A percentile compares a stretch with the other conserved stretches of the same genome.
Evolutionary conservation across 2,113 vertebrate genomes (phyloP).

Genomic region (Neolamprologus devosi): DNA sequence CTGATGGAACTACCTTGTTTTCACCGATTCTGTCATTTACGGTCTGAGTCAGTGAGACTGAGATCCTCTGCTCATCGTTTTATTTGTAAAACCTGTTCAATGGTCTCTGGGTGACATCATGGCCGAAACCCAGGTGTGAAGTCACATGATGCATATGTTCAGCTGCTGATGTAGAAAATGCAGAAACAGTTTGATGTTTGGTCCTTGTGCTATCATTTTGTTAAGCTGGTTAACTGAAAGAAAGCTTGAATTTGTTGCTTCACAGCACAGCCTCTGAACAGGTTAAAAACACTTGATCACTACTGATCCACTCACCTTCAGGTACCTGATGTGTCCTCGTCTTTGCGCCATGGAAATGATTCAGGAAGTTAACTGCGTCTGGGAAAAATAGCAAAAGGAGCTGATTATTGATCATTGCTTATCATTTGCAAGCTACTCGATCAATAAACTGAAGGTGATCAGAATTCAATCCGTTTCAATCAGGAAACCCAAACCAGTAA

Average conservation of each 20-base stretch:
- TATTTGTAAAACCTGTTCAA: background rate
- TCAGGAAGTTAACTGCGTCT: background rate
- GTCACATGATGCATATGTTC: background rate
- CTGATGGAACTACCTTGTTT: background rate
- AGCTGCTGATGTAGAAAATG: background rate
- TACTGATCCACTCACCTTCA: slow-evolving; percentile 63
- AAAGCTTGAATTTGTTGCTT: background rate
- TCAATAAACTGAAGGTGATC: background rate
- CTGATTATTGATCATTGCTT: background rate
- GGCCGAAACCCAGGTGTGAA: background rate
- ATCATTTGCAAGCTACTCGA: background rate
- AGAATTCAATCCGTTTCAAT: background rate
- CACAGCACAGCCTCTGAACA: background rate
- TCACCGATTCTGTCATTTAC: background rate
- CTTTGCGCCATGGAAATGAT: slow-evolving; percentile 66
- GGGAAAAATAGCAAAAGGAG: background rate
- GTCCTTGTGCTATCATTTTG: background rate
- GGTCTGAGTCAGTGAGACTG: background rate
- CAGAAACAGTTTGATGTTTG: background rate
- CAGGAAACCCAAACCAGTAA: background rate
- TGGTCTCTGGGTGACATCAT: background rate
- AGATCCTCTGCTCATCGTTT: background rate
- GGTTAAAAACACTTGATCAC: background rate
- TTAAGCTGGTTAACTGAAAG: background rate
- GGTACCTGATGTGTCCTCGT: slow-evolving; percentile 73